These are phyloP conservation scores for Scaptomyza parva DNA, from an alignment of 2,888 invertebrate species.

Conservation along the genomic window DNA sequence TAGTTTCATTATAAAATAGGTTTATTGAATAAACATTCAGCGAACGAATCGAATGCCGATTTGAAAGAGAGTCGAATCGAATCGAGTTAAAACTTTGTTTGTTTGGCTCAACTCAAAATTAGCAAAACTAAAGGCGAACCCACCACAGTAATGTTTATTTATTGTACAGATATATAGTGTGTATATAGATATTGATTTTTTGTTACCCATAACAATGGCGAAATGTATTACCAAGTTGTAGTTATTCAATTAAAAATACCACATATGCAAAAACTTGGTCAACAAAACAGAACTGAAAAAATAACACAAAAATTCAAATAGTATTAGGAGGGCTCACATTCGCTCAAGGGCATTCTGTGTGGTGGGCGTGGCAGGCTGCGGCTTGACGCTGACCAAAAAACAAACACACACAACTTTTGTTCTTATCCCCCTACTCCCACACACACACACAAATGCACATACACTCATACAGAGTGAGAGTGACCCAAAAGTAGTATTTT, in stretches of 20 bases:
- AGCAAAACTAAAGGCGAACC: constrained; percentile 35
- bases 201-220: constrained; percentile 13
- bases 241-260: constrained; percentile 75
- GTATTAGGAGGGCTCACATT: constrained; percentile 58
- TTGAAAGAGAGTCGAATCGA: too few relatives aligned
- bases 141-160: constrained; percentile 40
- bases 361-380: constrained; percentile 44
- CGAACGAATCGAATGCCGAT: background rate
- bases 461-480: background rate
- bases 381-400: constrained; percentile 46
- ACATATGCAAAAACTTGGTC: constrained; percentile 44
- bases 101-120: constrained; percentile 45
- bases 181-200: constrained; percentile 35
- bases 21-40: constrained; percentile 55
- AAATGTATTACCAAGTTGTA: constrained; percentile 54
- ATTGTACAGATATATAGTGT: constrained; percentile 9
- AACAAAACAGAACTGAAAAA: background rate
- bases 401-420: constrained; percentile 25
- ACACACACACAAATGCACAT: constrained; percentile 12
- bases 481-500: constrained; percentile 30
- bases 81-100: constrained; percentile 27
- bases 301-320: constrained; percentile 59
- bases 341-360: constrained; percentile 30
- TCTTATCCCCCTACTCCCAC: constrained; percentile 14
- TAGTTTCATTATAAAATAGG: constrained; percentile 65